Evolutionary conservation across 1,140 invertebrate species (phyloP).

Genomic region (Euwallacea similis): DNA sequence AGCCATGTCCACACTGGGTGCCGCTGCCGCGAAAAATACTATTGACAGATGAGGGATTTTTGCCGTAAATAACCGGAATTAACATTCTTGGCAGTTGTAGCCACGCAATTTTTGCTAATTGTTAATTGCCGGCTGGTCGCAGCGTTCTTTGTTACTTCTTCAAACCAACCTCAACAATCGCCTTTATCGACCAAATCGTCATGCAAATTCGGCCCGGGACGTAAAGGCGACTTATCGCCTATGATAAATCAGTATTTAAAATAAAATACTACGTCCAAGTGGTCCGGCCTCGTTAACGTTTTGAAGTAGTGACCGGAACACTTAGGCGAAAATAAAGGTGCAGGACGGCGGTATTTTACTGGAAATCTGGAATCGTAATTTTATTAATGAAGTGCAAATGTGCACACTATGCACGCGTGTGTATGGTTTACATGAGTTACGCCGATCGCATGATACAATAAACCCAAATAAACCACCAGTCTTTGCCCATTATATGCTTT

Average conservation of each 20-base stretch:
- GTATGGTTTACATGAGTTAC: constrained; percentile 28
- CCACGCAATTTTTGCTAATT: constrained; percentile 15
- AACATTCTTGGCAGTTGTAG: constrained; percentile 27
- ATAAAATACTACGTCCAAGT: not conserved
- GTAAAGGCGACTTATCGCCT: constrained; percentile 14
- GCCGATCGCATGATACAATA: constrained; percentile 6
- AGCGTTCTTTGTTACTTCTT: not conserved
- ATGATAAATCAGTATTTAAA: constrained; percentile 3
- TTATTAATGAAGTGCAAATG: constrained; percentile 41
- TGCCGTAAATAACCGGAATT: constrained; percentile 33
- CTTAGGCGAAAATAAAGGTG: constrained; percentile 30
- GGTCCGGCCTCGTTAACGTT: constrained; percentile 28
- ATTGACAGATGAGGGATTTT: constrained; percentile 45
- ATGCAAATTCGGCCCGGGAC: constrained; percentile 9
- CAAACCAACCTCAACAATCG: not conserved
- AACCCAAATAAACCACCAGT: no score
- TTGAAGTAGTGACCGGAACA: constrained; percentile 33
- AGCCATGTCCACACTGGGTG: constrained; percentile 49
- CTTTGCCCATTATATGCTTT: no score
- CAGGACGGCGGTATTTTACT: constrained; percentile 30
- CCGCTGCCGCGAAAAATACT: constrained; percentile 43
- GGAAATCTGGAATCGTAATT: constrained; percentile 39
- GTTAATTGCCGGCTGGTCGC: constrained; percentile 6
- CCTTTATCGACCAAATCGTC: not conserved
- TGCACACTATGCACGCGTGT: constrained; percentile 34